These are phyloP conservation scores for Anser cygnoides DNA, from an alignment of 2,113 vertebrate genomes.

Conservation along the genomic window DNA sequence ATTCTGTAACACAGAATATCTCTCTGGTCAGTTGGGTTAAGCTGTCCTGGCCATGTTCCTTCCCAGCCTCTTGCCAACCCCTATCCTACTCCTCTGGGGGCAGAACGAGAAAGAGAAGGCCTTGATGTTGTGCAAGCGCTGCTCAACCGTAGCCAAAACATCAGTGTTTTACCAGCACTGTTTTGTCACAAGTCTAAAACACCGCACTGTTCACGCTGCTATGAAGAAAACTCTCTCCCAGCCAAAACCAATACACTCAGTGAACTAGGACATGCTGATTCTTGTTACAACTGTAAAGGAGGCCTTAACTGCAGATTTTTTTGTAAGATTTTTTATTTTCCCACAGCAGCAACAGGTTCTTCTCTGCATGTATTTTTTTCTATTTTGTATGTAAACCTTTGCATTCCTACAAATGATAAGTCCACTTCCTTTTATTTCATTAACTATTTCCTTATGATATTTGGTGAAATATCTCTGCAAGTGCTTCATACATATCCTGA, in stretches of 20 bases:
- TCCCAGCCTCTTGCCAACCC: neutral
- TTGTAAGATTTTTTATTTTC: neutral
- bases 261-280: neutral
- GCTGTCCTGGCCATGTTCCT: fast-evolving
- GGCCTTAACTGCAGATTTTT: neutral
- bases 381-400: neutral
- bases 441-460: neutral
- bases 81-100: neutral
- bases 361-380: neutral
- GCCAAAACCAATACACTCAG: neutral
- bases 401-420: neutral
- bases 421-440: neutral
- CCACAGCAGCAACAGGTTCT: neutral
- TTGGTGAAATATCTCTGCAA: neutral
- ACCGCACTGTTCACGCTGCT: neutral
- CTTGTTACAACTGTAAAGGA: neutral
- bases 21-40: neutral
- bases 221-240: neutral
- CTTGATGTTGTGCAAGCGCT: neutral
- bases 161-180: neutral
- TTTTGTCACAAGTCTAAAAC: neutral
- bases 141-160: fast-evolving
- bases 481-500: neutral
- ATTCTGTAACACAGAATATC: neutral
- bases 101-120: neutral